Evolutionary conservation across 2,888 invertebrate genomes (phyloP).

Genomic region (Cryptosula pallasiana): DNA sequence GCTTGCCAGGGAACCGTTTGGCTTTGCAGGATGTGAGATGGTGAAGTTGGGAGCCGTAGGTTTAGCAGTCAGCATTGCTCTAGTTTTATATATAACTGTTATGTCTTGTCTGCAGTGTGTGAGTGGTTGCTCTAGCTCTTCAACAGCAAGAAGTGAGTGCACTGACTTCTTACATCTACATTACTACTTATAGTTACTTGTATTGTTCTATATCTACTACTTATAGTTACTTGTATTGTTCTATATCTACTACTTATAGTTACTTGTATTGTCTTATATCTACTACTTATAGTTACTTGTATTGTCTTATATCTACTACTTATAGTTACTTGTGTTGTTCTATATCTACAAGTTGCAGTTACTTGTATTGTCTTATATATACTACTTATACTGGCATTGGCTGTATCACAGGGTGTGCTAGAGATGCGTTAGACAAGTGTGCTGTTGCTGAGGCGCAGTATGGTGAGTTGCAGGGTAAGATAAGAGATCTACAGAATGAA

Average conservation of each 20-base stretch:
- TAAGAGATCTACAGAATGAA: slow-evolving; percentile 18
- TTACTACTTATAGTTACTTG: too few relatives aligned
- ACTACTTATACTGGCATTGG: too few relatives aligned
- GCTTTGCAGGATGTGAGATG: neutral
- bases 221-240: too few relatives aligned
- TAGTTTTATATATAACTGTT: neutral
- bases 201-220: too few relatives aligned
- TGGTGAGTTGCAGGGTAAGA: neutral
- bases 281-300: too few relatives aligned
- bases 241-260: too few relatives aligned
- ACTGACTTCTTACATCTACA: neutral
- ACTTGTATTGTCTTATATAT: too few relatives aligned
- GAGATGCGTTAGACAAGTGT: neutral
- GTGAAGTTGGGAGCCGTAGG: neutral
- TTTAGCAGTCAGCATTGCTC: neutral
- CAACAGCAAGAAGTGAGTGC: neutral
- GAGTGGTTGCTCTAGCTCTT: neutral
- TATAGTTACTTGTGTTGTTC: too few relatives aligned
- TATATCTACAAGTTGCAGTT: too few relatives aligned
- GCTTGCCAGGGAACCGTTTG: slow-evolving; percentile 18
- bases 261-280: too few relatives aligned
- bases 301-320: too few relatives aligned
- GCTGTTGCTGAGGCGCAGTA: neutral
- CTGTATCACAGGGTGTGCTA: slow-evolving; percentile 15
- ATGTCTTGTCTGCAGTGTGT: neutral